These are phyloP conservation scores for Cephonodes hylas DNA, from an alignment of 2,888 invertebrate species.

Conservation along the genomic window DNA sequence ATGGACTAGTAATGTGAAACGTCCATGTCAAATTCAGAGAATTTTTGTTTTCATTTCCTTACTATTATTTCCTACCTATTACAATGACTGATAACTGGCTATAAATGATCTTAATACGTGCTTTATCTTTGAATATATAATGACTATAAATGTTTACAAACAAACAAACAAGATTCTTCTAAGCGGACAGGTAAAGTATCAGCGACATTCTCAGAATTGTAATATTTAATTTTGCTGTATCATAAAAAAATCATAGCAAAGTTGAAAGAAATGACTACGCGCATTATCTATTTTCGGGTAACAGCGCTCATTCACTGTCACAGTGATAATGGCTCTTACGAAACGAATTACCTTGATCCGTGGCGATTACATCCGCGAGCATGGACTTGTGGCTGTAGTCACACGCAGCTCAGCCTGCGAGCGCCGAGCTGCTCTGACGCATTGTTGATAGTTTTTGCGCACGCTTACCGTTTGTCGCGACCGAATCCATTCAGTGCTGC, in stretches of 20 bases:
- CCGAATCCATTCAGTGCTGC: constrained; percentile 51
- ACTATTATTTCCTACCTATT: too few species aligned
- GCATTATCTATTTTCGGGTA: constrained; percentile 13
- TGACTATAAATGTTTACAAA: too few species aligned
- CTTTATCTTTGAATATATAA: too few species aligned
- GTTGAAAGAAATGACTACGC: neutral
- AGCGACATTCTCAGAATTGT: too few species aligned
- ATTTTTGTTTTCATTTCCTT: too few species aligned
- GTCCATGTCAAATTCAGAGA: too few species aligned
- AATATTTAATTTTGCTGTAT: too few species aligned
- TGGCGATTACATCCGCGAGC: constrained; percentile 40
- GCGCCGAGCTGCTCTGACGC: constrained; percentile 34
- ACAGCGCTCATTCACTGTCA: constrained; percentile 21
- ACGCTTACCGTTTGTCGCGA: constrained; percentile 44
- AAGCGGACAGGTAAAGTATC: too few species aligned
- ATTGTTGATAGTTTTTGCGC: constrained; percentile 58
- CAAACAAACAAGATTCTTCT: too few species aligned
- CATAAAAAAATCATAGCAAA: neutral
- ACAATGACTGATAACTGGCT: too few species aligned
- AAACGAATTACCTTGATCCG: constrained; percentile 40
- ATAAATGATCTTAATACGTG: too few species aligned
- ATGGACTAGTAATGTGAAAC: too few species aligned
- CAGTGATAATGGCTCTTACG: constrained; percentile 37
- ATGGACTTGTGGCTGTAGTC: constrained; percentile 26
- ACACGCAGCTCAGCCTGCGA: constrained; percentile 29